Evolutionary conservation across 2,888 invertebrate genomes (phyloP).

Genomic region (Exephanes ischioxanthus): DNA sequence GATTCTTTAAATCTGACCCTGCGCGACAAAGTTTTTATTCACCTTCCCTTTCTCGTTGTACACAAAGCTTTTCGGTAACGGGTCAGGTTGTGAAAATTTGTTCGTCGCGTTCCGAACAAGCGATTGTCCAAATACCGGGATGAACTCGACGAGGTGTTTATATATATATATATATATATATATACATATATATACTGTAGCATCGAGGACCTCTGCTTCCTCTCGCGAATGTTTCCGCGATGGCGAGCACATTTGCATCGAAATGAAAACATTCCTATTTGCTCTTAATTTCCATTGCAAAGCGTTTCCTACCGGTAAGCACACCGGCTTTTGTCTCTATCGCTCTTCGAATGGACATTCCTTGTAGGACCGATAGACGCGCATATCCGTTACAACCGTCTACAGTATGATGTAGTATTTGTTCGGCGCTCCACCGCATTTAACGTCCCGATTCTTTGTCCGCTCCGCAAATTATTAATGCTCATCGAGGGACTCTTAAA

Average conservation of each 20-base stretch:
- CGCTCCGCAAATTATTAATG: not conserved
- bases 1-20: not conserved
- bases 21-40: not conserved
- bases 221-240: conserved; percentile 39
- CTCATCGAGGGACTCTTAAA: not conserved
- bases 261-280: conserved; percentile 77
- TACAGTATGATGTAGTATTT: not conserved
- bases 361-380: conserved; percentile 73
- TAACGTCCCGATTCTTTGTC: not conserved
- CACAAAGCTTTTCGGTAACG: not conserved
- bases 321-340: conserved; percentile 63
- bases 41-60: not conserved
- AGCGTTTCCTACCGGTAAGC: conserved; percentile 56
- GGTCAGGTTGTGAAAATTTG: conserved; percentile 37
- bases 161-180: not conserved
- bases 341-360: conserved; percentile 74
- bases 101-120: conserved; percentile 19
- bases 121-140: conserved; percentile 32
- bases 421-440: not conserved
- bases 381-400: conserved; percentile 71
- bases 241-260: conserved; percentile 73
- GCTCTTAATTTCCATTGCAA: conserved; percentile 69
- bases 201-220: conserved; percentile 7
- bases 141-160: not conserved
- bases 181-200: not conserved